A percentile compares a stretch with the other conserved stretches of the same genome.
Evolutionary conservation across 2,113 vertebrate genomes (phyloP).

Genomic region (Gymnocephalus cernua): DNA sequence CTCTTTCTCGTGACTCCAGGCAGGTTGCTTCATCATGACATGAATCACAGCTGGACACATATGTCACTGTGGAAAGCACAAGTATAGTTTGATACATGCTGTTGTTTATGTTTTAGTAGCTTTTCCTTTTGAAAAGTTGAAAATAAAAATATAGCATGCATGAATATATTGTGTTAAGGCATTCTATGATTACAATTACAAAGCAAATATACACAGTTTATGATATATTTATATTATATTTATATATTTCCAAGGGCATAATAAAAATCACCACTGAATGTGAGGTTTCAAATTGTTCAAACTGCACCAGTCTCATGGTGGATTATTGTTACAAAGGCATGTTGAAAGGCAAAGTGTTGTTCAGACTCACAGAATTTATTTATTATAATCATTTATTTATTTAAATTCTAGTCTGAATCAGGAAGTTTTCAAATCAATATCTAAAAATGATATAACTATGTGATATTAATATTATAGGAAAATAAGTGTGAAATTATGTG

Average conservation of each 20-base stretch:
- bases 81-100: neutral
- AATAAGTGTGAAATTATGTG: no score
- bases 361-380: neutral
- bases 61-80: constrained; percentile 26
- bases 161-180: neutral
- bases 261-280: neutral
- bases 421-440: no score
- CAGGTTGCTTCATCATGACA: constrained; percentile 62
- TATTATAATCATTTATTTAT: no score
- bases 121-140: neutral
- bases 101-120: neutral
- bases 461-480: no score
- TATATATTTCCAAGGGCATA: neutral
- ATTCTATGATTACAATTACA: neutral
- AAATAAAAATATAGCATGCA: neutral
- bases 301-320: neutral
- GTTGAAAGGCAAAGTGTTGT: no score
- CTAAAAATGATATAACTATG: no score
- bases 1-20: constrained; percentile 28
- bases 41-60: constrained; percentile 54
- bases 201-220: neutral
- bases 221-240: neutral
- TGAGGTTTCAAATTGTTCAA: neutral
- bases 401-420: no score
- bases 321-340: neutral